Evolutionary conservation across 2,113 vertebrate genomes (phyloP).

Genomic region (Paradoxurus hermaphroditus): DNA sequence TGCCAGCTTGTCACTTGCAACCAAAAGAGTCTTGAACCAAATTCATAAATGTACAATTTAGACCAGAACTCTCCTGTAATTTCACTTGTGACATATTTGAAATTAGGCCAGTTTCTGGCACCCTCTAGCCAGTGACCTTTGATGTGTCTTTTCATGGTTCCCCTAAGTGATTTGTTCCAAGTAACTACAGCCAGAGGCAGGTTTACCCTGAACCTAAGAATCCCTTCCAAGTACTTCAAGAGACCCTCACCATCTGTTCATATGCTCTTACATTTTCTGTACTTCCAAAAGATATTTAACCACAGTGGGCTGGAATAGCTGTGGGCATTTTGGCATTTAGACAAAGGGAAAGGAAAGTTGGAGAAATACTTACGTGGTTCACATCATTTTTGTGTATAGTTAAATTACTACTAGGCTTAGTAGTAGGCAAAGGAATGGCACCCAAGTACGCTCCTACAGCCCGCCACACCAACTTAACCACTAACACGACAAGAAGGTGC

Average conservation of each 20-base stretch:
- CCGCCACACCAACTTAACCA: not conserved
- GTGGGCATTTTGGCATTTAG: not conserved
- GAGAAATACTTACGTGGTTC: not conserved
- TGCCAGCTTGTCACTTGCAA: not conserved
- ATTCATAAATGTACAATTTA: not conserved
- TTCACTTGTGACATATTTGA: not conserved
- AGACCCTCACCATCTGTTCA: not conserved
- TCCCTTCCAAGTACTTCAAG: not conserved
- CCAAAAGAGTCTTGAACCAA: not conserved
- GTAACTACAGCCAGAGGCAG: not conserved
- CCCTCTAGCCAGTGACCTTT: not conserved
- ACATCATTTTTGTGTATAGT: not conserved
- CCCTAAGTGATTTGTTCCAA: not conserved
- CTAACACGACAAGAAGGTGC: not conserved
- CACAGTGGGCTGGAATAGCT: not conserved
- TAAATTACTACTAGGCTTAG: not conserved
- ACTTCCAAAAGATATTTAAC: constrained; percentile 4
- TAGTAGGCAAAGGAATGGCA: not conserved
- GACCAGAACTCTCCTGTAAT: not conserved
- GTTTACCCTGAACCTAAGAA: not conserved
- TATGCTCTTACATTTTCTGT: not conserved
- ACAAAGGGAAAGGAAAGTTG: not conserved
- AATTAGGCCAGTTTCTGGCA: not conserved
- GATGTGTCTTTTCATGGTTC: not conserved
- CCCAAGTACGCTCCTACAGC: not conserved